These are phyloP conservation scores for Alethe diademata DNA, from an alignment of 2,113 vertebrate species.

Conservation along the genomic window DNA sequence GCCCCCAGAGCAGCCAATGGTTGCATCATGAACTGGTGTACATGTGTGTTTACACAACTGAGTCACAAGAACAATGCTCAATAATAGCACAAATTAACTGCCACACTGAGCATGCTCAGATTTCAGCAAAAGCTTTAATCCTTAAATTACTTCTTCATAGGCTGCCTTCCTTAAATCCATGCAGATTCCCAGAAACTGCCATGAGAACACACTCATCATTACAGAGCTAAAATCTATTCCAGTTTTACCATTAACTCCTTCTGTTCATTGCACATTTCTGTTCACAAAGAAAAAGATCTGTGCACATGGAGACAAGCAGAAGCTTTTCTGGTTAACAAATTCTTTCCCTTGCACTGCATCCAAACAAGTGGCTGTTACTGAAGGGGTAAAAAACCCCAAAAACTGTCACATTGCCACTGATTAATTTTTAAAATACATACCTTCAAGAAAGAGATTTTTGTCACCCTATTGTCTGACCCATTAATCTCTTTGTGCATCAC, in stretches of 20 bases:
- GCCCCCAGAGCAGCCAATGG: background rate
- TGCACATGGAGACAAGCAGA: fast-evolving
- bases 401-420: background rate
- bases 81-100: background rate
- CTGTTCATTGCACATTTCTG: background rate
- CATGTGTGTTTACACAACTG: fast-evolving
- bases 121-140: constrained; percentile 29
- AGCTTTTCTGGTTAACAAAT: background rate
- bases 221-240: background rate
- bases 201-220: background rate
- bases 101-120: background rate
- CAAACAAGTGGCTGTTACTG: background rate
- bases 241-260: constrained; percentile 1
- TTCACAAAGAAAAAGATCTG: background rate
- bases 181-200: background rate
- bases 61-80: background rate
- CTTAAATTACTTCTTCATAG: constrained; percentile 2
- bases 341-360: background rate
- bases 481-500: background rate
- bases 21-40: background rate
- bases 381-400: background rate
- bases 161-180: background rate
- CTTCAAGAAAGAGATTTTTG: background rate
- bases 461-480: background rate
- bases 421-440: background rate